Percentiles rank a stretch among this genome's conserved stretches.
Evolutionary conservation across 2,113 vertebrate species (phyloP).

Genomic region (Chitala chitala): DNA sequence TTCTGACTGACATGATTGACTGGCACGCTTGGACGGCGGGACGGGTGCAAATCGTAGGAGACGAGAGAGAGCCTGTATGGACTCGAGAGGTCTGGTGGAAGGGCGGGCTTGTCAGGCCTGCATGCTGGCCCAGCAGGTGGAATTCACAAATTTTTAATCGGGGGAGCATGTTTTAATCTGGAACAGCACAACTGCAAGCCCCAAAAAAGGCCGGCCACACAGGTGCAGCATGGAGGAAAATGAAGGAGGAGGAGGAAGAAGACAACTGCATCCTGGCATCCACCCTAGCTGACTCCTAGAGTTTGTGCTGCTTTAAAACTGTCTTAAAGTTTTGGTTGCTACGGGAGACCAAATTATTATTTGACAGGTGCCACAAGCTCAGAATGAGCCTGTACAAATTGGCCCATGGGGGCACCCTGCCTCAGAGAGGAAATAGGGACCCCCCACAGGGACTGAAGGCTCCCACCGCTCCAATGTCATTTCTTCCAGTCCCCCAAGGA

Average conservation of each 20-base stretch:
- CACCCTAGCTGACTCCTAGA: background rate
- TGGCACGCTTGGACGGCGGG: background rate
- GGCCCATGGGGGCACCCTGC: background rate
- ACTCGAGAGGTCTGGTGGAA: background rate
- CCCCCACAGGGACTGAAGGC: background rate
- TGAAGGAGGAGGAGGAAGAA: background rate
- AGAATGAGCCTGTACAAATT: background rate
- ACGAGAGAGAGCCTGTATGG: background rate
- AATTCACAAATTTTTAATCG: background rate
- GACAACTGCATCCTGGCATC: background rate
- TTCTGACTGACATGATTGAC: background rate
- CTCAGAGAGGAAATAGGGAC: background rate
- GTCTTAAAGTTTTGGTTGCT: too few species aligned
- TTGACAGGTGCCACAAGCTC: background rate
- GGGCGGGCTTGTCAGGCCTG: background rate
- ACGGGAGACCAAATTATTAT: too few species aligned
- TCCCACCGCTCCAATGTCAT: background rate
- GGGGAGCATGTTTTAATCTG: background rate
- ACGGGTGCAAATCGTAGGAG: background rate
- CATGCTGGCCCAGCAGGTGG: background rate
- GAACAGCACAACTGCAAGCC: background rate
- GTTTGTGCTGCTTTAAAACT: too few species aligned
- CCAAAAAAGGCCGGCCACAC: background rate
- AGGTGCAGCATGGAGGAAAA: background rate
- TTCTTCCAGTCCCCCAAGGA: constrained; percentile 13